Percentiles rank a stretch among this genome's conserved stretches.
Conservation (phyloP, 2,797 vertebrate genomes). For the Scyliorhinus canicula region DNA sequence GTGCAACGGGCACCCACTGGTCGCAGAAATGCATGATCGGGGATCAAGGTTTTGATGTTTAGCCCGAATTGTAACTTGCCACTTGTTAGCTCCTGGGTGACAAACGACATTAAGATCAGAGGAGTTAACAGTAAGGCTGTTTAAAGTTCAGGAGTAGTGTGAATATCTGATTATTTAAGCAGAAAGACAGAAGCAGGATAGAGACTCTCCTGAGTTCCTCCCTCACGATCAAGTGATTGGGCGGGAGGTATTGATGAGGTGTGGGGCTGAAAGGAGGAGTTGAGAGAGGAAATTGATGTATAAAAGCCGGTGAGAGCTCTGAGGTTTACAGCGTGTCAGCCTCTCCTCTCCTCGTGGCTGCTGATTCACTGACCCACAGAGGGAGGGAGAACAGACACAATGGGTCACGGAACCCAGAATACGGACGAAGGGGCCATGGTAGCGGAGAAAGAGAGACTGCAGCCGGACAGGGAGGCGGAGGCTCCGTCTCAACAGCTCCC, state of each 20-base stretch:
- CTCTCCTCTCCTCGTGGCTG: not conserved
- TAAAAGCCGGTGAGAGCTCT: not conserved
- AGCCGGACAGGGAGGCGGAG: not conserved
- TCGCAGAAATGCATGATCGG: not conserved
- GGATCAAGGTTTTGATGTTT: not conserved
- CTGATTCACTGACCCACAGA: not conserved
- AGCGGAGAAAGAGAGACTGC: not conserved
- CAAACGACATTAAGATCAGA: too few species aligned
- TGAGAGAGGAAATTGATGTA: not conserved
- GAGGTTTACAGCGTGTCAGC: not conserved
- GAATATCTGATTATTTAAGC: not conserved
- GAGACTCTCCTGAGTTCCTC: too few species aligned
- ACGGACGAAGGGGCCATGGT: not conserved
- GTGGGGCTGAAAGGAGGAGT: not conserved
- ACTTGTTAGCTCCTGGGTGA: not conserved
- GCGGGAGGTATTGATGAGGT: not conserved
- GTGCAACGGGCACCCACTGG: not conserved
- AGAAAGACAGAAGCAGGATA: not conserved
- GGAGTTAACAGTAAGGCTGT: too few species aligned
- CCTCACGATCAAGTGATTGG: not conserved
- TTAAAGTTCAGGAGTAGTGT: too few species aligned
- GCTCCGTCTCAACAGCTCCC: too few species aligned
- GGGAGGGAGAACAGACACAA: not conserved
- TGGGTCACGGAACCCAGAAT: not conserved
- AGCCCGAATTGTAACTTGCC: not conserved